phyloP scores from a whole-genome alignment of 2,113 vertebrate species.

The Oncorhynchus tshawytscha region DNA sequence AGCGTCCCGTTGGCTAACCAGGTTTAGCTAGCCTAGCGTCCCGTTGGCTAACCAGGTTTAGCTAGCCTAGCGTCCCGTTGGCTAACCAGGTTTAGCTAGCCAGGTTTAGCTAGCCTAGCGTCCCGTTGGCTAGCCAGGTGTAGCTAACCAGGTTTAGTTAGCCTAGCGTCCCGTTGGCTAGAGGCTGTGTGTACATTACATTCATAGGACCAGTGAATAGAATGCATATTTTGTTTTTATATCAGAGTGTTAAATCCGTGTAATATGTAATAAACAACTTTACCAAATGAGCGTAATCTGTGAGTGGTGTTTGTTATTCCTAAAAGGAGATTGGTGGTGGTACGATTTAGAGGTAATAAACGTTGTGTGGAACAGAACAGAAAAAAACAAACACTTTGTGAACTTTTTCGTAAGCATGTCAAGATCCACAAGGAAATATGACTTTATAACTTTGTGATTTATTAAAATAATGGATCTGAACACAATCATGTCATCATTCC shows the following conservation, averaged over 20 bases:
- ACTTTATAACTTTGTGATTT: background rate
- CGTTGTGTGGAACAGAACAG: background rate
- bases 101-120: no score
- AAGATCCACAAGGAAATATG: background rate
- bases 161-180: no score
- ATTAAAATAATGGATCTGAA: background rate
- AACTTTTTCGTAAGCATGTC: background rate
- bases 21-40: no score
- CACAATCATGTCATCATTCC: background rate
- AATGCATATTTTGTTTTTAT: slow-evolving; percentile 24
- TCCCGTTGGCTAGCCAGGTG: no score
- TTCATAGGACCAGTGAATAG: slow-evolving; percentile 28
- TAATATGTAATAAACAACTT: slow-evolving; percentile 44
- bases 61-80: no score
- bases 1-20: no score
- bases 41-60: no score
- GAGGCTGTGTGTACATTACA: background rate
- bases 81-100: no score
- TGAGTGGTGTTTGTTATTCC: background rate
- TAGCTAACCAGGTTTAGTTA: no score
- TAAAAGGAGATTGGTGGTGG: background rate
- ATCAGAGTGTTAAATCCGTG: slow-evolving; percentile 25
- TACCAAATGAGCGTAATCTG: slow-evolving; percentile 11
- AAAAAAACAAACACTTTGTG: background rate
- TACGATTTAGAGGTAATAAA: background rate